Conservation (phyloP, 2,113 vertebrate genomes). For the Diadophis punctatus region DNA sequence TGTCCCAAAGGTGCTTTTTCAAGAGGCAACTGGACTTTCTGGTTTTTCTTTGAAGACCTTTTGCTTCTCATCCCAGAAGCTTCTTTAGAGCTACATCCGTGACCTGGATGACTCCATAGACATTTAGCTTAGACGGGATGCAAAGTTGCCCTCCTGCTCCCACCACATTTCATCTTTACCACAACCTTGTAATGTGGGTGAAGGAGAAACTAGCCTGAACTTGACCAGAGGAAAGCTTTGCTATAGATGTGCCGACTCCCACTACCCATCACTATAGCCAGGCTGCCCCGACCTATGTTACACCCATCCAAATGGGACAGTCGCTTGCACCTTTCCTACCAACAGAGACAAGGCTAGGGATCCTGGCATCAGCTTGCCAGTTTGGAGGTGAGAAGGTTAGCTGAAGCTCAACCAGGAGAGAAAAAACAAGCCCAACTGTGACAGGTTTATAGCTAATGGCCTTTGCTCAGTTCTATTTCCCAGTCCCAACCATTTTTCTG, state of each 20-base stretch:
- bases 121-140: neutral
- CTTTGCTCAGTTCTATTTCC: neutral
- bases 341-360: neutral
- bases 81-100: no score
- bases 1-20: no score
- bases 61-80: no score
- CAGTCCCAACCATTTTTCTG: neutral
- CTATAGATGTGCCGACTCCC: neutral
- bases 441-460: neutral
- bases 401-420: neutral
- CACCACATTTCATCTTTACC: neutral
- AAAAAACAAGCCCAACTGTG: neutral
- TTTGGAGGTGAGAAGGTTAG: neutral
- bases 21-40: no score
- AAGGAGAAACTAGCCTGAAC: neutral
- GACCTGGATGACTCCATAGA: no score
- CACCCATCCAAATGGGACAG: neutral
- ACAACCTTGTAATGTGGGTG: neutral
- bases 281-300: neutral
- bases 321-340: neutral
- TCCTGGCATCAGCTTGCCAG: neutral
- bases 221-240: neutral
- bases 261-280: neutral
- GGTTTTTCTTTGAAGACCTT: no score
- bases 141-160: no score